Evolutionary conservation across 2,113 vertebrate species (phyloP), one percentile per base, ranked within the genome.

Genomic region (Syngnathoides biaculeatus): DNA sequence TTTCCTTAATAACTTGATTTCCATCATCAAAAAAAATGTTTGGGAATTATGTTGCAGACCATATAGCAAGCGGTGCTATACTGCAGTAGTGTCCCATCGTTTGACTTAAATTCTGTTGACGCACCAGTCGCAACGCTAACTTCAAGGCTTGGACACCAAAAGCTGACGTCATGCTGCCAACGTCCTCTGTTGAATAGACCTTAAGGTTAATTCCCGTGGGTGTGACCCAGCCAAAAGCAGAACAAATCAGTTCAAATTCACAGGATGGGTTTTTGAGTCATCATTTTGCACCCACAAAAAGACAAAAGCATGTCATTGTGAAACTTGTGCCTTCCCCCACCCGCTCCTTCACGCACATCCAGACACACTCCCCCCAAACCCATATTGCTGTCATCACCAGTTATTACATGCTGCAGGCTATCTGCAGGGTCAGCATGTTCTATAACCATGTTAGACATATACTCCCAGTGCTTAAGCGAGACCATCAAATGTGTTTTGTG

Each of bases 381-480:
- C 84, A 84, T 82, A 84, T 80, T 81, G 71, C 81, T 87, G 87
- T 89, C 84, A 81, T 78, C 86, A 78, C 78, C 75, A 75, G 72
- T 83, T 83, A 86, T 86, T 82, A 66, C 73, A 77, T 66, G 68
- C 83, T 71, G 52, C 50, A 79, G 72, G 38, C 75, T 20, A 40
- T 72, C 72, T 67, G 72, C 66, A 78, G 64, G 27, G 35, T 70
- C 73, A 26, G 71, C 67, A 65, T 84, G 83, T 87, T 89, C 89
- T 88, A 89, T 82, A 86, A 78, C 75, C 70, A 74, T 43, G 75
- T 82, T 81, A 83, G 82, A 83, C 85, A 78, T 84, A 77, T 83
- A 72, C 86, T 73, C 75, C 52, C 40, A 79, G 73, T 71, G 82
- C 73, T 79, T 71, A 79, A 81, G 78, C 87, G 83, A 82, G 84